Base-by-base conservation (phyloP, 30 jellyfish, hydroid and myxozoan genomes). In the Sanderia malayensis region DNA sequence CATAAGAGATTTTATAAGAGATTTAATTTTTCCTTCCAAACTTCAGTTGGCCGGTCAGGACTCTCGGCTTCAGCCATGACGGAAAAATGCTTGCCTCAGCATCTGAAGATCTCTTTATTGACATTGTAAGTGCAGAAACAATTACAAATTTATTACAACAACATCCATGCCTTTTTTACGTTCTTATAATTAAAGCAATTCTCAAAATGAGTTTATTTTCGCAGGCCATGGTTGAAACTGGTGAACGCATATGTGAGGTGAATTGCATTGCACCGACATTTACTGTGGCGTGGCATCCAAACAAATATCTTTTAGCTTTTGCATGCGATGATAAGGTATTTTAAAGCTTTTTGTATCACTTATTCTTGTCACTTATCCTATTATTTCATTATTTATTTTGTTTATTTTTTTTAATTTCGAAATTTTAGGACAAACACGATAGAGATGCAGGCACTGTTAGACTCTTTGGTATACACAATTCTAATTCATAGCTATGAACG, bases 241-340 rank as follows among this genome's bases (percentile, higher is more conserved):
- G 99, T 18, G 99, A 93, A 57, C 77, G 88, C 58, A 60, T 93
- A 0, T 77, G 88, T 70, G 97, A 86, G 55, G 95, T 93, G 4
- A 87, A 82, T 9, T 93, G 99, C 79, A 6, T 84, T 1, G 80
- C 97, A 6, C 97, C 99, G 31, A 93, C 99, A 31, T 93, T 93
- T 58, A 86, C 99, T 25, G 94, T 93, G 1, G 96, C 99, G 2
- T 93, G 99, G 99, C 99, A 93, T 83, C 99, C 99, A 10, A 79
- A 66, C 32, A 62, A 65, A 69, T 71, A 86, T 55, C 59, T 93
- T n/a, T 82, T 93, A 25, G 99, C 99, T 2, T 93, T 85, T 69
- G 96, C 99, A 0, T 93, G 96, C 58, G 96, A 82, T 46, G 99
- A 93, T 32, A 93, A 86, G 81, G 99, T 93, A 86, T 2, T 59